Conservation (phyloP, 2,113 vertebrate genomes). For the Nipponia nippon region DNA sequence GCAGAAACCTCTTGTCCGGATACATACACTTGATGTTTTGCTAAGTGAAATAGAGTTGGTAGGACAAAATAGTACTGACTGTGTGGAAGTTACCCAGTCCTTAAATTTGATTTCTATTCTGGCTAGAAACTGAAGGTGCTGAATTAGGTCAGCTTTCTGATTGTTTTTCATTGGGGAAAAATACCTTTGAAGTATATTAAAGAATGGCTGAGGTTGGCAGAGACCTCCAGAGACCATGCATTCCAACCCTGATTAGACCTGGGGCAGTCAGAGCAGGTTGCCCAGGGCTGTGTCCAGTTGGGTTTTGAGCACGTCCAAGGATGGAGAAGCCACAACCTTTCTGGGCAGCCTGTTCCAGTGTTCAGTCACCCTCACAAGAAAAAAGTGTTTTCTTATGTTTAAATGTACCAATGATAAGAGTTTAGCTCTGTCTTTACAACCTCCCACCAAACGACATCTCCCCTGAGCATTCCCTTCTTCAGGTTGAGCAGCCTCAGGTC, state of each 20-base stretch:
- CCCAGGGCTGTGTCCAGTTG: neutral
- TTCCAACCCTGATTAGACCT: accelerated
- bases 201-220: neutral
- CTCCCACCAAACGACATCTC: neutral
- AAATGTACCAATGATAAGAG: neutral
- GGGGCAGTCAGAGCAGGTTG: neutral
- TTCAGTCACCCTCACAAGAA: no score
- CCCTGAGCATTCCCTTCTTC: neutral
- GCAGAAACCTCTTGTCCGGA: conserved; percentile 1
- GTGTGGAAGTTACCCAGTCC: neutral
- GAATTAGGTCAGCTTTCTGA: neutral
- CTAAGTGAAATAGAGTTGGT: neutral
- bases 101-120: neutral
- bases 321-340: neutral
- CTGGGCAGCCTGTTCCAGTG: neutral
- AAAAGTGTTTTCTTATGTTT: neutral
- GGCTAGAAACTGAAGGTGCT: neutral
- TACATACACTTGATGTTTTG: neutral
- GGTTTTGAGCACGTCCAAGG: neutral
- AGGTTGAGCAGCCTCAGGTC: neutral
- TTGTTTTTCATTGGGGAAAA: neutral
- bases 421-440: neutral
- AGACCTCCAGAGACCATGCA: neutral
- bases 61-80: neutral
- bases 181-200: neutral